These are phyloP conservation scores for Eulemur rufifrons DNA, from an alignment of 2,113 vertebrate genomes.

Conservation along the genomic window DNA sequence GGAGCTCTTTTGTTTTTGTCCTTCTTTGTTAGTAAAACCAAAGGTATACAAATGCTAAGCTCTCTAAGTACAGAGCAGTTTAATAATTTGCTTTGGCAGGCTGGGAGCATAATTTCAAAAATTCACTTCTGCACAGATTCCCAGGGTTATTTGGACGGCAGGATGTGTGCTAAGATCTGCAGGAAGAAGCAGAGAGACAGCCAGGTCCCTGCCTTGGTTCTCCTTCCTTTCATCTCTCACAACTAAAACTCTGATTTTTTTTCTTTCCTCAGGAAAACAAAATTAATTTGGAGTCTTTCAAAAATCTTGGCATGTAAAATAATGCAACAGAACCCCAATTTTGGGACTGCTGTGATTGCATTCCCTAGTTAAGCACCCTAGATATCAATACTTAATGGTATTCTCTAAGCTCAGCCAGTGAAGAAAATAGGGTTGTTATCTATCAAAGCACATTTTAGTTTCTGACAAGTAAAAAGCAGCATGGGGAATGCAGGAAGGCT, in stretches of 20 bases:
- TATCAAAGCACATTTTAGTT: constrained; percentile 91
- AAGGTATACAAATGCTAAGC: background rate
- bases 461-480: constrained; percentile 90
- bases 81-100: background rate
- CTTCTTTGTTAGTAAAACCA: background rate
- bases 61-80: background rate
- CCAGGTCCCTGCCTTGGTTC: background rate
- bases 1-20: background rate
- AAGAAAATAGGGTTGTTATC: constrained; percentile 90
- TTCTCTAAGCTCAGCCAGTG: constrained; percentile 87
- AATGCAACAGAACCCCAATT: constrained; percentile 80
- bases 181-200: background rate
- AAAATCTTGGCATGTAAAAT: constrained; percentile 75
- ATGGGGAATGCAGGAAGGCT: constrained; percentile 87
- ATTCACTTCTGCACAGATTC: background rate
- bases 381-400: constrained; percentile 89
- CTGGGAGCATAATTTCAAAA: background rate
- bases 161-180: background rate
- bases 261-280: constrained; percentile 57
- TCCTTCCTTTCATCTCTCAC: background rate
- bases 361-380: constrained; percentile 87
- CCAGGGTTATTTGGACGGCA: background rate
- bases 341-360: constrained; percentile 81
- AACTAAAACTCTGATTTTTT: background rate
- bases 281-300: constrained; percentile 70